These are phyloP conservation scores for Cololabis saira DNA, from an alignment of 2,113 vertebrate genomes.

Conservation along the genomic window DNA sequence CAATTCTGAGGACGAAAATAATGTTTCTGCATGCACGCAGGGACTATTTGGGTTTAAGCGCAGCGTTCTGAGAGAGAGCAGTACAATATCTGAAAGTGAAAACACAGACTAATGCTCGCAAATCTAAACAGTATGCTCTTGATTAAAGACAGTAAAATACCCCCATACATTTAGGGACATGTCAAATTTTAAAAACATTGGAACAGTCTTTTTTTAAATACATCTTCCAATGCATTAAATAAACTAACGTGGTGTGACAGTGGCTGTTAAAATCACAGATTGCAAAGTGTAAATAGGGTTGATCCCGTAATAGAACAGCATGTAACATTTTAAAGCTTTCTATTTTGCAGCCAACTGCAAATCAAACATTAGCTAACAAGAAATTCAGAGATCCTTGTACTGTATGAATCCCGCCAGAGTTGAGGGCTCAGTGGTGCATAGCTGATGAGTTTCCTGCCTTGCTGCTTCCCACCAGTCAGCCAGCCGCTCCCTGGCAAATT, in stretches of 20 bases:
- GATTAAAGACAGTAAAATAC: too few relatives aligned
- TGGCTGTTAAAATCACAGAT: conserved; percentile 61
- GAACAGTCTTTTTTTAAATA: conserved; percentile 27
- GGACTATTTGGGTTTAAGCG: too few relatives aligned
- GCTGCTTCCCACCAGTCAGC: conserved; percentile 66
- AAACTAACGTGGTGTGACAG: conserved; percentile 67
- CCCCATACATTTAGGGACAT: background rate
- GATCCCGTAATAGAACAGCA: conserved; percentile 40
- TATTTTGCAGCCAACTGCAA: conserved; percentile 59
- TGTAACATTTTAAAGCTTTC: conserved; percentile 45
- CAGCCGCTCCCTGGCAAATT: conserved; percentile 63
- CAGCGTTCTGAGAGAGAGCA: too few relatives aligned
- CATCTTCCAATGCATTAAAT: conserved; percentile 58
- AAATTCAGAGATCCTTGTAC: conserved; percentile 40
- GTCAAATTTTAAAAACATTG: conserved; percentile 1
- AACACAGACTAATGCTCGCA: too few relatives aligned
- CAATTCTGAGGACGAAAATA: too few relatives aligned
- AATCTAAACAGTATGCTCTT: too few relatives aligned
- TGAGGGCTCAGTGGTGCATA: conserved; percentile 59
- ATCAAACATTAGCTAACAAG: conserved; percentile 68
- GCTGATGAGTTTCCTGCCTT: conserved; percentile 68
- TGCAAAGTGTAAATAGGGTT: conserved; percentile 32
- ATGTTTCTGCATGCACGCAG: too few relatives aligned
- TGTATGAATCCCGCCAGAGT: conserved; percentile 48
- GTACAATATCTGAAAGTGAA: too few relatives aligned